Evolutionary conservation across 2,113 vertebrate genomes (phyloP).

Genomic region (Catharus bicknelli): DNA sequence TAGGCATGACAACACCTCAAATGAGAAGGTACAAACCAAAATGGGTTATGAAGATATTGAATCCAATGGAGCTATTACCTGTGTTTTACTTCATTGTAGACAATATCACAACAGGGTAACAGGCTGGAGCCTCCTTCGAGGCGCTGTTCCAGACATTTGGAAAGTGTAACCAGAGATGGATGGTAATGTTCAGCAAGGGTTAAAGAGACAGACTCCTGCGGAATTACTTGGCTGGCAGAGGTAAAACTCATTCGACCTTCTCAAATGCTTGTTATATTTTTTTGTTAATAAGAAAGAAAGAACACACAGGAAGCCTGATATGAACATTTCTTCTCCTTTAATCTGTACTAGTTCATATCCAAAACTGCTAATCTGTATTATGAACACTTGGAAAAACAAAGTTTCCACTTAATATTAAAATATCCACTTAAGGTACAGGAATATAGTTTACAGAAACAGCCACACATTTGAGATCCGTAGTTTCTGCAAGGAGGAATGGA

Average conservation of each 20-base stretch:
- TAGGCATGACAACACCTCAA: not conserved
- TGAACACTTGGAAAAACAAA: not conserved
- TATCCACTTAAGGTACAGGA: not conserved
- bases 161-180: not conserved
- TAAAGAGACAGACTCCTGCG: not conserved
- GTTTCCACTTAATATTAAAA: not conserved
- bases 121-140: not conserved
- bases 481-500: not conserved
- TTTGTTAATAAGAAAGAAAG: not conserved
- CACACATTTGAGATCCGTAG: not conserved
- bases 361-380: not conserved
- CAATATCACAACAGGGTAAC: not conserved
- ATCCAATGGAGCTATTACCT: not conserved
- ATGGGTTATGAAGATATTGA: not conserved
- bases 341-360: not conserved
- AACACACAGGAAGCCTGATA: not conserved
- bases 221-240: not conserved
- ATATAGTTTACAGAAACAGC: not conserved
- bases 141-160: not conserved
- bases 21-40: not conserved
- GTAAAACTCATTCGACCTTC: not conserved
- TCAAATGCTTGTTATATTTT: not conserved
- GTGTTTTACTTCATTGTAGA: accelerated
- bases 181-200: not conserved
- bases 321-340: not conserved